These are phyloP conservation scores for Turdus rufiventris DNA, from an alignment of 2,113 vertebrate species.

Conservation along the genomic window DNA sequence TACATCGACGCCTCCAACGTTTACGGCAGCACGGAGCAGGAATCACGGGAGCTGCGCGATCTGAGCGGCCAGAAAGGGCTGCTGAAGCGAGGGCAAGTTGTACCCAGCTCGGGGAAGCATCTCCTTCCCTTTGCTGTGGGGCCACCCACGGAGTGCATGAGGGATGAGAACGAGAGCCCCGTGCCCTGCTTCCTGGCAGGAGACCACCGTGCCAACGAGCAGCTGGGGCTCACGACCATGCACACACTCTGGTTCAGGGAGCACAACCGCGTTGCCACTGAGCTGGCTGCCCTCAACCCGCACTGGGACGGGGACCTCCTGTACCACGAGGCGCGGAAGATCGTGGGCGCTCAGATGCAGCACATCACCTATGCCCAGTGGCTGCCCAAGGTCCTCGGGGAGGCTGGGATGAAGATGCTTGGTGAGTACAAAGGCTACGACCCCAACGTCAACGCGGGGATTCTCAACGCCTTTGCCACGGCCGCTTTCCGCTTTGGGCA, in stretches of 20 bases:
- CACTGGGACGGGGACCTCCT: slow-evolving; percentile 73
- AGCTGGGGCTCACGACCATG: slow-evolving; percentile 71
- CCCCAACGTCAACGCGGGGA: slow-evolving; percentile 62
- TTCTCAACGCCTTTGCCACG: slow-evolving; percentile 73
- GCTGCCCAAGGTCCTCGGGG: slow-evolving; percentile 73
- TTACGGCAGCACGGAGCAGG: slow-evolving; percentile 70
- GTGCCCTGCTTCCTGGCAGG: slow-evolving; percentile 72
- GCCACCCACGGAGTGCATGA: slow-evolving; percentile 73
- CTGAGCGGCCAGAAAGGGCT: slow-evolving; percentile 36
- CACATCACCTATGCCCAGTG: slow-evolving; percentile 72
- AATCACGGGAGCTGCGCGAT: slow-evolving; percentile 60
- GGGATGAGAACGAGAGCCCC: slow-evolving; percentile 67
- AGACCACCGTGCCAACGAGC: slow-evolving; percentile 73
- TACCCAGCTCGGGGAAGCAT: slow-evolving; percentile 55
- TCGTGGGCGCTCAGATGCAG: slow-evolving; percentile 75
- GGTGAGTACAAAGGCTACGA: slow-evolving; percentile 72
- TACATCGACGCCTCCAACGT: slow-evolving; percentile 73
- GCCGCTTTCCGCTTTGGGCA: slow-evolving; percentile 75
- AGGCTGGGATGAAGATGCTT: slow-evolving; percentile 71
- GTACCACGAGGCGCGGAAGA: slow-evolving; percentile 71
- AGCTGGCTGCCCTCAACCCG: slow-evolving; percentile 61
- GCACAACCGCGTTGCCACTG: slow-evolving; percentile 62
- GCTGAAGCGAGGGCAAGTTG: slow-evolving; percentile 57
- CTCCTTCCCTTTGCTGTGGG: slow-evolving; percentile 70
- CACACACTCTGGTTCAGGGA: slow-evolving; percentile 76